Percentiles rank a stretch among this genome's conserved stretches.
Conservation (phyloP, 2,888 invertebrate genomes). For the Amiota mariae region DNA sequence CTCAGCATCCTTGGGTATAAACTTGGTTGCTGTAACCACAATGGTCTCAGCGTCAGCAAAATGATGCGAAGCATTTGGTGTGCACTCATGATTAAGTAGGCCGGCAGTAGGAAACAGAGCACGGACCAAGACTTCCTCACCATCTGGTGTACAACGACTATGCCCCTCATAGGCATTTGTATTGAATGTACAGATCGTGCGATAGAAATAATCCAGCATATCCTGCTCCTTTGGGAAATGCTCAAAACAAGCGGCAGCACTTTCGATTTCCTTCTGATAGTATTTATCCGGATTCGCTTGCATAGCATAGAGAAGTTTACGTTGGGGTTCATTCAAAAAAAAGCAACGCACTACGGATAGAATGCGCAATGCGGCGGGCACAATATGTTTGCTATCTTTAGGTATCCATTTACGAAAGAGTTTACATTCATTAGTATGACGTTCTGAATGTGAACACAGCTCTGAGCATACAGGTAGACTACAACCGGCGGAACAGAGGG, state of each 20-base stretch:
- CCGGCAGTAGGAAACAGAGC: conserved; percentile 81
- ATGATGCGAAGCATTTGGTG: conserved; percentile 81
- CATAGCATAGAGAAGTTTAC: conserved; percentile 67
- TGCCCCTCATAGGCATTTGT: conserved; percentile 73
- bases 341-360: conserved; percentile 70
- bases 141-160: conserved; percentile 51
- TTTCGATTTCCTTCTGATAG: conserved; percentile 61
- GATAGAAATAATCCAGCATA: conserved; percentile 66
- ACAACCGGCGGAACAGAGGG: conserved; percentile 75
- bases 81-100: conserved; percentile 82
- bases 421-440: conserved; percentile 79
- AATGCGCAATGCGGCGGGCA: conserved; percentile 64
- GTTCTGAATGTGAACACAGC: conserved; percentile 76
- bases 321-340: conserved; percentile 63
- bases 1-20: conserved; percentile 79
- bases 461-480: conserved; percentile 80
- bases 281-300: conserved; percentile 71
- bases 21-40: conserved; percentile 76
- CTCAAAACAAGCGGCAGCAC: conserved; percentile 67
- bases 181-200: conserved; percentile 71
- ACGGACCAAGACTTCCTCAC: conserved; percentile 74
- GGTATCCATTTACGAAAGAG: conserved; percentile 77
- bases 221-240: conserved; percentile 68
- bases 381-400: conserved; percentile 68
- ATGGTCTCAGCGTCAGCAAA: conserved; percentile 78